Conservation (phyloP, 2,888 invertebrate genomes). For the Scaptomyza reducta region DNA sequence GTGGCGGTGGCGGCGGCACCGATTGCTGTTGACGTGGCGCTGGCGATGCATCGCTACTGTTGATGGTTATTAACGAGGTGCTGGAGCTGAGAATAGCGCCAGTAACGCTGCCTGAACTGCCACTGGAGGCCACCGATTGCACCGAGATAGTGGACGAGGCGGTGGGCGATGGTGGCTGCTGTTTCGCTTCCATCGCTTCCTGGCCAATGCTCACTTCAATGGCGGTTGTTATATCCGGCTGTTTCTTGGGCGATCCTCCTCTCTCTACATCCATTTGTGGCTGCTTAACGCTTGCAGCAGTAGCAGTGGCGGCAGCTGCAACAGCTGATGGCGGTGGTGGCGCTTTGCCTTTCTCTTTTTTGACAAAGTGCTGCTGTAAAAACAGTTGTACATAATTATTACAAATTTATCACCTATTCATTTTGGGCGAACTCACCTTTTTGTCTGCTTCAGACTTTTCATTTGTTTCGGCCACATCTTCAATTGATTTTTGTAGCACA, state of each 20-base stretch:
- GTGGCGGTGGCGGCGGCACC: constrained; percentile 61
- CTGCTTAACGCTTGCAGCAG: constrained; percentile 82
- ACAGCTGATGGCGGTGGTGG: constrained; percentile 86
- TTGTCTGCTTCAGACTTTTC: constrained; percentile 80
- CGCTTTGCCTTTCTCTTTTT: constrained; percentile 93
- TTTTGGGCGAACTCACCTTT: constrained; percentile 77
- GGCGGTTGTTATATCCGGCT: constrained; percentile 52
- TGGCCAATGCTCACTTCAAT: constrained; percentile 71
- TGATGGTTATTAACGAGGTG: constrained; percentile 83
- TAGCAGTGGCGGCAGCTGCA: constrained; percentile 26
- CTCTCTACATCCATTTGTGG: constrained; percentile 10
- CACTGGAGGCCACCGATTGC: constrained; percentile 67
- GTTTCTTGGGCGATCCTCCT: constrained; percentile 39
- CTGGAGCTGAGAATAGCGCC: constrained; percentile 78
- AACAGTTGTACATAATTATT: too few species aligned
- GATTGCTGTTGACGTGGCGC: constrained; percentile 66
- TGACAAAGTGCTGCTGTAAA: constrained; percentile 85
- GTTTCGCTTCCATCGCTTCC: constrained; percentile 60
- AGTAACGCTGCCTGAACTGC: constrained; percentile 52
- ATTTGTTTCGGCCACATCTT: constrained; percentile 57
- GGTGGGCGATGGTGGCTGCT: constrained; percentile 78
- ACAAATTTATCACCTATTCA: too few species aligned
- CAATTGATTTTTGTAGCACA: constrained; percentile 73
- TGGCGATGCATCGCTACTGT: constrained; percentile 81
- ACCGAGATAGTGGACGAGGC: constrained; percentile 79